phyloP scores from a whole-genome alignment of 2,888 invertebrate species.

The Nephrocerus scutellatus region DNA sequence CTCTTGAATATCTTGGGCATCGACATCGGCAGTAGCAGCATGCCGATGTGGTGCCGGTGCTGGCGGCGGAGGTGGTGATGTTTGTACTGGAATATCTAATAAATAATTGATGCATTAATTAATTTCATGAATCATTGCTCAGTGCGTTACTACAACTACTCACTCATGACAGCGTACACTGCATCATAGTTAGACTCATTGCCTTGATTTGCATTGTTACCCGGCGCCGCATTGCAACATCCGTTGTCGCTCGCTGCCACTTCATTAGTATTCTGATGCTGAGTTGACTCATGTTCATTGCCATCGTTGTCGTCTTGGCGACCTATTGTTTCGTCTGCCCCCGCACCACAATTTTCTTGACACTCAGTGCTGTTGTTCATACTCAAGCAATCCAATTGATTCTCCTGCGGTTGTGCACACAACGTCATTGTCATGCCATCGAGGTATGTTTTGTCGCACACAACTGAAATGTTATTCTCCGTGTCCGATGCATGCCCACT shows the following conservation, averaged over 20 bases:
- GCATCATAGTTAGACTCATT: constrained; percentile 32
- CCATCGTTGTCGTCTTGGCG: constrained; percentile 12
- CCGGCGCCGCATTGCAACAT: constrained; percentile 26
- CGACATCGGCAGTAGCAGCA: constrained; percentile 52
- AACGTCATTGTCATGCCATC: constrained; percentile 17
- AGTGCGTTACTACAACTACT: constrained; percentile 13
- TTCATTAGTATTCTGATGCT: constrained; percentile 19
- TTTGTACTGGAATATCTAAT: constrained; percentile 33
- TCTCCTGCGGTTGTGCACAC: constrained; percentile 15
- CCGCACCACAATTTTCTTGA: constrained; percentile 22
- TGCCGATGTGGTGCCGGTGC: constrained; percentile 61
- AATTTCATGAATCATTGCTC: neutral
- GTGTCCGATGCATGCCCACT: constrained; percentile 90
- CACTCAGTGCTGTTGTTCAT: constrained; percentile 23
- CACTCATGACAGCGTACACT: constrained; percentile 35
- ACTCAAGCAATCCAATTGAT: constrained; percentile 20
- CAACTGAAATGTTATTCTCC: constrained; percentile 62
- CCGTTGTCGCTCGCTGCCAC: constrained; percentile 25
- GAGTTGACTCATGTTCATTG: constrained; percentile 22
- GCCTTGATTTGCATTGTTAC: constrained; percentile 25
- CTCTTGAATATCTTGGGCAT: constrained; percentile 53
- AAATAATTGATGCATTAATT: constrained; percentile 1
- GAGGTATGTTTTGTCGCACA: constrained; percentile 30
- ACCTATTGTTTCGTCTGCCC: constrained; percentile 12
- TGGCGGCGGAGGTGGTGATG: constrained; percentile 61